Evolutionary conservation across 2,888 invertebrate genomes (phyloP), one percentile per base, ranked within the genome.

Genomic region (Periphyllus acericola): DNA sequence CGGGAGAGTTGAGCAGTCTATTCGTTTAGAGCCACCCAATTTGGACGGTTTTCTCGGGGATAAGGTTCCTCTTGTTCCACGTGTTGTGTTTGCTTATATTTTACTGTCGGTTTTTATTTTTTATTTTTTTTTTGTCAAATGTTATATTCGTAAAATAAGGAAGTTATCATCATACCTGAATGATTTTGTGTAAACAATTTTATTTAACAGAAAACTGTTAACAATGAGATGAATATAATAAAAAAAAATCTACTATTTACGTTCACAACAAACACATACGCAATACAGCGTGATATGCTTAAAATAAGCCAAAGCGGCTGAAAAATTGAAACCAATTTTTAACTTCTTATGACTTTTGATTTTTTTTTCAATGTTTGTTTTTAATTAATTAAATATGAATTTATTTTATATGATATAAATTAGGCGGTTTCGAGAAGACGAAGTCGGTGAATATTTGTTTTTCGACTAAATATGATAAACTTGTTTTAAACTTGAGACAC

Each of bases 41-140:
- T 81, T 81, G 19, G 19, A 81, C 11, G 40, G 66, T 68, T 68
- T 78, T n/a, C n/a, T 40, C 9, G 29, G 40, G n/a, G 66, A 81
- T 81, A 66, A 68, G 5, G 25, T 29, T 36, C 34, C 25, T 34
- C 60, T 29, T 80, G 71, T 72, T 32, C 34, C 21, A 6, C 11
- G 34, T 34, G 72, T 68, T 60, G 79, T 80, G n/a, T 60, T 80
- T 19, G 19, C 29, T 81, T 14, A 17, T n/a, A 25, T 60, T 80
- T n/a, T 80, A 80, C 3, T 1, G 34, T 17, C 34, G 17, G 25
- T 60, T 25, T n/a, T n/a, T n/a, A n/a, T n/a, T n/a, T n/a, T n/a
- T n/a, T n/a, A n/a, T n/a, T n/a, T n/a, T n/a, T 76, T 60, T 60
- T 55, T 79, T 60, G 34, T 60, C 32, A 60, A 79, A 79, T 34